Base-by-base conservation (phyloP, 2,888 invertebrate species). In the Apotomis betuletana region DNA sequence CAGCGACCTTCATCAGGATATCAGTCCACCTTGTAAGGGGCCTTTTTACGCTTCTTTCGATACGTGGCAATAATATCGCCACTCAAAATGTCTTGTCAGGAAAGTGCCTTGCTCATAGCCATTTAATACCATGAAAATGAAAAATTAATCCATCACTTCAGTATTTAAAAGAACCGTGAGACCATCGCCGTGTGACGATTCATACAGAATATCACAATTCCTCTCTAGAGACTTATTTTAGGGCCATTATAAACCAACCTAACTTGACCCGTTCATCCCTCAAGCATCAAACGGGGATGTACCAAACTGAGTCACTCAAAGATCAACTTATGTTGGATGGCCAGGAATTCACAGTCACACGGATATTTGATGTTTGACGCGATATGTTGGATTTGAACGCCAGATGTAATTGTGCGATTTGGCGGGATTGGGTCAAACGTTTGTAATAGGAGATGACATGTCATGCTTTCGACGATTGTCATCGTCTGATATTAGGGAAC, bases 181-280 rank as follows among this genome's bases (percentile, higher is more conserved):
- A 89, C 82, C 81, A 77, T 76, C 77, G 65, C 81, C 82, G 81
- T 81, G 85, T 86, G 89, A 87, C 83, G 82, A 85, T 41, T 41
- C 41, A 83, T 85, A 82, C 84, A 82, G 87, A 87, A 85, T 83
- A 84, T 85, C 82, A 84, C 83, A 80, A 86, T 83, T 81, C 77
- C 81, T 85, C 90, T 88, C 89, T 74, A 77, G 89, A 87, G 90
- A 78, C 82, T 85, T 71, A 82, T 79, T 81, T 78, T 70, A 78
- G 78, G 83, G 81, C 81, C 74, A 76, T 51, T 74, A 74, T 70
- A 58, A 65, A 54, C 85, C 80, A 80, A 4, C 59, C 57, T 78
- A 80, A 74, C 41, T 59, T 77, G 83, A 81, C 46, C 83, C 76
- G 58, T 79, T 61, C 60, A 64, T 54, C 75, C 75, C 74, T 64